Conservation (phyloP, 2,113 vertebrate genomes). For the Ramphastos sulfuratus region DNA sequence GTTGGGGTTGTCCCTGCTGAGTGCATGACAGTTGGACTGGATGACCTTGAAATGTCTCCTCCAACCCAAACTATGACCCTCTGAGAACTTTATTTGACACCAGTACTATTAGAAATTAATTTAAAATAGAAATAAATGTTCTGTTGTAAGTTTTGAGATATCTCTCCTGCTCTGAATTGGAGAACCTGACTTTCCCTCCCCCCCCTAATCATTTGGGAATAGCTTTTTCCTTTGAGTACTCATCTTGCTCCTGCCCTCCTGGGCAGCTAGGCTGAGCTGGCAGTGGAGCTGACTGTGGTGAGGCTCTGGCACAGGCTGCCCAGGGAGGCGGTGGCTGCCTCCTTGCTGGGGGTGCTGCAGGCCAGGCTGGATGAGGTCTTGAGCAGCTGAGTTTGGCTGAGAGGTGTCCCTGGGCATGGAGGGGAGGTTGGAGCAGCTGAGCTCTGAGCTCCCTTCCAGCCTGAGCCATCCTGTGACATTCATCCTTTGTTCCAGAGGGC, state of each 20-base stretch:
- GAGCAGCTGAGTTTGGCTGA: too few species aligned
- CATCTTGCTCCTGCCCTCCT: accelerated
- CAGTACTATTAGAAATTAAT: not conserved
- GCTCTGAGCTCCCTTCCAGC: too few species aligned
- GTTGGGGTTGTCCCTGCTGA: too few species aligned
- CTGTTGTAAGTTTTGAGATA: not conserved
- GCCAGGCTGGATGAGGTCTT: too few species aligned
- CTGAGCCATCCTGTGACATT: not conserved
- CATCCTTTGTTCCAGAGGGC: accelerated
- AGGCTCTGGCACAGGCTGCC: too few species aligned
- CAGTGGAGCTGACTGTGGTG: not conserved
- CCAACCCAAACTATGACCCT: too few species aligned
- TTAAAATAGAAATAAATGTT: not conserved
- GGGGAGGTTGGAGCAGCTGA: too few species aligned
- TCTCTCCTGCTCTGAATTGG: not conserved
- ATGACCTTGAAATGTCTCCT: too few species aligned
- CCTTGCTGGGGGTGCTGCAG: too few species aligned
- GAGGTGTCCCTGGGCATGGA: too few species aligned
- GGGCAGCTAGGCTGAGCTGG: not conserved
- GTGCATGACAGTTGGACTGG: too few species aligned
- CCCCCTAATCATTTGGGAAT: accelerated
- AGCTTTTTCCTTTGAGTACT: not conserved
- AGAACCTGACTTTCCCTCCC: not conserved
- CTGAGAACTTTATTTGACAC: not conserved
- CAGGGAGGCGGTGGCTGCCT: too few species aligned